phyloP scores from a whole-genome alignment of 1,140 invertebrate genomes.

The Drosophila mayri region DNA sequence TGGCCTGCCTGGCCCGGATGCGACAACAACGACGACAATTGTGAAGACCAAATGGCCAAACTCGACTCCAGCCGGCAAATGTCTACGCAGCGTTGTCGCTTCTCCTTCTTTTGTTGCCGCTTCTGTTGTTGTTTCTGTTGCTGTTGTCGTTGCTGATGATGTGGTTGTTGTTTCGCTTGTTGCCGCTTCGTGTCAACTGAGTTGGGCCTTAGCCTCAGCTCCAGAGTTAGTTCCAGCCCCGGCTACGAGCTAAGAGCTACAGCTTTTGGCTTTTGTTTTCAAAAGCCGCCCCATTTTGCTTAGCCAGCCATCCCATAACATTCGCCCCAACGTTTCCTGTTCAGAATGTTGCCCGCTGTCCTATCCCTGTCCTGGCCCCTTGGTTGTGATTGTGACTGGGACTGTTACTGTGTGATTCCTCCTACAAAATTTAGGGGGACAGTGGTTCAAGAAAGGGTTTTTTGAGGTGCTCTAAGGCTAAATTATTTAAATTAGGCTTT shows the following conservation, averaged over 20 bases:
- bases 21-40: conserved; percentile 54
- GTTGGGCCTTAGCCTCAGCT: conserved; percentile 45
- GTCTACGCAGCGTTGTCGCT: conserved; percentile 69
- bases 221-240: conserved; percentile 9
- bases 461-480: background rate
- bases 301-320: conserved; percentile 64
- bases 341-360: conserved; percentile 57
- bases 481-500: background rate
- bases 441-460: conserved; percentile 9
- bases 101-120: conserved; percentile 28
- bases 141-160: conserved; percentile 20
- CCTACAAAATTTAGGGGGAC: conserved; percentile 30
- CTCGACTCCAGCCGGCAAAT: conserved; percentile 69
- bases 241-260: conserved; percentile 17
- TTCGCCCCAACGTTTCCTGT: conserved; percentile 77
- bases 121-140: conserved; percentile 28
- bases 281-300: conserved; percentile 69
- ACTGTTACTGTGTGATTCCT: conserved; percentile 50
- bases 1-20: conserved; percentile 72
- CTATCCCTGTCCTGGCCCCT: conserved; percentile 18
- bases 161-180: conserved; percentile 43
- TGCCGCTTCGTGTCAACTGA: conserved; percentile 75
- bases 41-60: conserved; percentile 67
- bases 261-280: conserved; percentile 58
- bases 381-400: conserved; percentile 41